phyloP scores from a whole-genome alignment of 2,888 invertebrate species.

The Melinaea menophilus region DNA sequence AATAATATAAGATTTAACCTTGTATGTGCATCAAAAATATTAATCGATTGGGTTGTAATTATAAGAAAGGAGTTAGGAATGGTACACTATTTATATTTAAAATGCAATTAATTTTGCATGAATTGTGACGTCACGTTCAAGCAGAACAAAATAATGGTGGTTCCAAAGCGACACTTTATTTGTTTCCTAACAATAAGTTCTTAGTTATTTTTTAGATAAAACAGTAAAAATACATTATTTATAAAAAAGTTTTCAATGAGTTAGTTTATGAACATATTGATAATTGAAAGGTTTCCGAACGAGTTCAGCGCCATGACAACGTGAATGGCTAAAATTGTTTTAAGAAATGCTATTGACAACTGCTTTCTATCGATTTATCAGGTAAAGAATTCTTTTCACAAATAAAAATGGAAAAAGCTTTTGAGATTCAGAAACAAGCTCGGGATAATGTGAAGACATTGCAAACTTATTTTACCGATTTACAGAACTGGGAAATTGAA shows the following conservation, averaged over 20 bases:
- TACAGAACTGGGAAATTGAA: slow-evolving; percentile 84
- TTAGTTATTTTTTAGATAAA: no score
- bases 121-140: no score
- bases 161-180: no score
- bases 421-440: slow-evolving; percentile 83
- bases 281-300: slow-evolving; percentile 23
- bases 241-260: background rate
- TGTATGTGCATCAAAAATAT: no score
- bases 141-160: no score
- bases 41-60: no score
- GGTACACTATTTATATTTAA: no score
- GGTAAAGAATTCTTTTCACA: slow-evolving; percentile 36
- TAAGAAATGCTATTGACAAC: slow-evolving; percentile 33
- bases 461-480: slow-evolving; percentile 82
- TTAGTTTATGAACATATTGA: background rate
- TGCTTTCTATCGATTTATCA: slow-evolving; percentile 37
- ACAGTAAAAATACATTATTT: no score
- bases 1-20: no score
- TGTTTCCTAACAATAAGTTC: no score
- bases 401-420: slow-evolving; percentile 77
- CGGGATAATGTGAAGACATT: slow-evolving; percentile 85
- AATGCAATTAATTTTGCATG: no score
- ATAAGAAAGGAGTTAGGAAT: no score
- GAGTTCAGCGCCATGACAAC: slow-evolving; percentile 39
- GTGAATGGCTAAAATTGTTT: slow-evolving; percentile 31